phyloP scores from a whole-genome alignment of 1,140 invertebrate genomes.

The Leptonema lineaticorne region DNA sequence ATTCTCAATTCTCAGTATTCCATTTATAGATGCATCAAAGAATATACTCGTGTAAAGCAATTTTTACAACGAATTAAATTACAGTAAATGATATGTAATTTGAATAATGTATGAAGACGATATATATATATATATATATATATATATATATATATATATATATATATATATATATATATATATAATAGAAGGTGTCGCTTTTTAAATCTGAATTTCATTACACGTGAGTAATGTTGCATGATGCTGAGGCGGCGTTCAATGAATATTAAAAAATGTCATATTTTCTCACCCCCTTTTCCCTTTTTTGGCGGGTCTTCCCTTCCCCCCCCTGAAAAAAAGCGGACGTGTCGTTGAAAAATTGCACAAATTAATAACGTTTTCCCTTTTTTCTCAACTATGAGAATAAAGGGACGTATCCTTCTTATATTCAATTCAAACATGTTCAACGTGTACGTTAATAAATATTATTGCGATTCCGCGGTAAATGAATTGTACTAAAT shows the following conservation, averaged over 20 bases:
- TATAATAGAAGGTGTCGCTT: background rate
- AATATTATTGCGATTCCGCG: background rate
- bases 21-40: too few relatives aligned
- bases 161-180: background rate
- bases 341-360: constrained; percentile 10
- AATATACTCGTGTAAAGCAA: too few relatives aligned
- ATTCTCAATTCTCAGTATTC: too few relatives aligned
- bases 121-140: background rate
- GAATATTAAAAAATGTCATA: constrained; percentile 10
- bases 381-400: background rate
- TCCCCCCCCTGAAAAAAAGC: too few relatives aligned
- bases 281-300: too few relatives aligned
- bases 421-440: background rate
- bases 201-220: constrained; percentile 11
- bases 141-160: background rate
- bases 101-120: too few relatives aligned
- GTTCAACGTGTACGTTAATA: background rate
- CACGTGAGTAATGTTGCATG: constrained; percentile 4
- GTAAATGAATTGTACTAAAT: background rate
- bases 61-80: too few relatives aligned
- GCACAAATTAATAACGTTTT: constrained; percentile 11
- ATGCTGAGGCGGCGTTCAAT: constrained; percentile 10
- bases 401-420: background rate
- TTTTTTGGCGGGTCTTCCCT: background rate
- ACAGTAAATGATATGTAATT: too few relatives aligned